Evolutionary conservation across 2,888 invertebrate species (phyloP).

Genomic region (Dynastes grantii): DNA sequence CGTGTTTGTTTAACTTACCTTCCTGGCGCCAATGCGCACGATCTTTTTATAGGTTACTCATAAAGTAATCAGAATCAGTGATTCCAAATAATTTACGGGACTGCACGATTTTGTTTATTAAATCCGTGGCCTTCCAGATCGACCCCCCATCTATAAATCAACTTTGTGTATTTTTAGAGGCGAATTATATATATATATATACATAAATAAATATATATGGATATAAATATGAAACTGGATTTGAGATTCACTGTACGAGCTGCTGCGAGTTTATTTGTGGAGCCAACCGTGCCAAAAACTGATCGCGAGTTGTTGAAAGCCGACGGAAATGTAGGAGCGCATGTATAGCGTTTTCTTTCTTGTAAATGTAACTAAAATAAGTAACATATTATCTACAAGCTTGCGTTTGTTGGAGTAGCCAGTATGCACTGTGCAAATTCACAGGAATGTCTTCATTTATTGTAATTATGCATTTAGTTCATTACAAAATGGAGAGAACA

Average conservation of each 20-base stretch:
- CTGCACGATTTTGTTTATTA: conserved; percentile 30
- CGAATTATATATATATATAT: conserved; percentile 19
- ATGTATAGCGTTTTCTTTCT: neutral
- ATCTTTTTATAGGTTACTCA: conserved; percentile 36
- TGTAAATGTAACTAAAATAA: too few species aligned
- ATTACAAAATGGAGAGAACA: too few species aligned
- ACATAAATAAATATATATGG: conserved; percentile 29
- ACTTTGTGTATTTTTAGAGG: conserved; percentile 32
- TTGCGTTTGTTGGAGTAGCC: neutral
- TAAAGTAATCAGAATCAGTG: conserved; percentile 35
- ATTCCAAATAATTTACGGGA: conserved; percentile 39
- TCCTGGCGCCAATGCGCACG: conserved; percentile 44
- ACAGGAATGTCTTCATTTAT: too few species aligned
- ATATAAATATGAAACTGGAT: conserved; percentile 36
- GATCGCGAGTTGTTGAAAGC: conserved; percentile 32
- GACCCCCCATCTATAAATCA: conserved; percentile 19
- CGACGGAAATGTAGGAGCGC: conserved; percentile 9
- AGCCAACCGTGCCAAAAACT: conserved; percentile 39
- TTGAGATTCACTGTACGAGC: conserved; percentile 27
- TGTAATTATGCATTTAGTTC: too few species aligned
- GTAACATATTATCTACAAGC: neutral
- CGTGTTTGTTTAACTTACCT: conserved; percentile 30
- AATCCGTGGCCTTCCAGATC: conserved; percentile 33
- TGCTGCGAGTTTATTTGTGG: conserved; percentile 27
- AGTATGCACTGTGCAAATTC: too few species aligned